Base-by-base conservation (phyloP, 1,140 invertebrate genomes). In the Batillaria attramentaria region DNA sequence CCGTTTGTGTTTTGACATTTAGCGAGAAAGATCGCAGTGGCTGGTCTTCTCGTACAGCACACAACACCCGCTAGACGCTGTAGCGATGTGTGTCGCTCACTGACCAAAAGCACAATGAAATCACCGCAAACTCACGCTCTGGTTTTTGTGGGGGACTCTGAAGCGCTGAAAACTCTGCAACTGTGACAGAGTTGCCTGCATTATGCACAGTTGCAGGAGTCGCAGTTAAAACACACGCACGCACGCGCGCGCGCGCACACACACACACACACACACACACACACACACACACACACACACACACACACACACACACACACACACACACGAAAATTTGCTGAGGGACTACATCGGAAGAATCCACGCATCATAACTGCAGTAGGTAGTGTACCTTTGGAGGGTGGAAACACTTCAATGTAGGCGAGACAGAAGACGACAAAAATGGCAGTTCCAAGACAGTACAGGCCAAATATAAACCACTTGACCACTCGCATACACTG, bases 271-370 rank as follows among this genome's bases (percentile, higher is more conserved):
- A 20, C 54, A 60, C 54, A 20, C 54, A 60, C 54, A 20, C 54
- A 60, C 54, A 20, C 54, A 60, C 54, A 60, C 54, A 20, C 54
- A 60, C 54, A 60, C 20, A 60, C 54, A 60, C 54, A 60, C 54
- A 60, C 54, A 60, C 54, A 6, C 54, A 60, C 54, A 60, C 20
- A 20, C 54, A 60, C 54, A 60, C 54, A 60, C 31, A 13, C 10
- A 10, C 46, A 50, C 10, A 50, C 10, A 50, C 24, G 46, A 50
- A 10, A 50, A 24, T 50, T 50, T 50, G 10, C 46, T 50, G 10
- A 50, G 24, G 46, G 46, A 10, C 46, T 50, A 24, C n/a, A n/a
- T n/a, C n/a, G n/a, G n/a, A n/a, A n/a, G n/a, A n/a, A n/a, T n/a
- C n/a, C n/a, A n/a, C n/a, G n/a, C n/a, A n/a, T n/a, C 10, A 10